These are phyloP conservation scores for Chelidonichthys spinosus DNA, from an alignment of 2,797 vertebrate genomes.

Conservation along the genomic window DNA sequence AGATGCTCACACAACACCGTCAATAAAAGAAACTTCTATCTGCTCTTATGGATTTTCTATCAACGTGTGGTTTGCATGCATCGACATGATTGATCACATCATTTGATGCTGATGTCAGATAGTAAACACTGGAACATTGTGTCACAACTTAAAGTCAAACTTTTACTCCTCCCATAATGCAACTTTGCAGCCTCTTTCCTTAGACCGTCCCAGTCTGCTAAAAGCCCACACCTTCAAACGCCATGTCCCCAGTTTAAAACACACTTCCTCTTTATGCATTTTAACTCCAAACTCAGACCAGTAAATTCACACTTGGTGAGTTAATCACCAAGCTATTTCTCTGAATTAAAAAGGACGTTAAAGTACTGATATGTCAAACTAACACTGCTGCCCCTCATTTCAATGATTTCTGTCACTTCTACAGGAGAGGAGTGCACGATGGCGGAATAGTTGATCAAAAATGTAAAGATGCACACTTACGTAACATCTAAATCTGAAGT, in stretches of 20 bases:
- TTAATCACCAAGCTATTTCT: neutral
- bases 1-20: slow-evolving; percentile 3
- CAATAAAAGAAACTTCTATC: slow-evolving; percentile 62
- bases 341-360: neutral
- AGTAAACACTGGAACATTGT: neutral
- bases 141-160: neutral
- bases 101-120: neutral
- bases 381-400: neutral
- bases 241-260: neutral
- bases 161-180: neutral
- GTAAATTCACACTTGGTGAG: too few relatives aligned
- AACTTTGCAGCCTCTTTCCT: neutral
- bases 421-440: neutral
- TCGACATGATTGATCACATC: neutral
- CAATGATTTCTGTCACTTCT: neutral
- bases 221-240: neutral
- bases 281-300: neutral
- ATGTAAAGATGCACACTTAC: neutral
- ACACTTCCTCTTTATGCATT: neutral
- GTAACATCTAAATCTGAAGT: too few relatives aligned
- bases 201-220: too few relatives aligned
- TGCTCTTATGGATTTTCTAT: slow-evolving; percentile 21
- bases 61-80: neutral
- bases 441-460: neutral
- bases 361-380: neutral